A percentile compares a stretch with the other conserved stretches of the same genome.
Evolutionary conservation across 2,888 invertebrate genomes (phyloP).

Genomic region (Dryococelus australis): DNA sequence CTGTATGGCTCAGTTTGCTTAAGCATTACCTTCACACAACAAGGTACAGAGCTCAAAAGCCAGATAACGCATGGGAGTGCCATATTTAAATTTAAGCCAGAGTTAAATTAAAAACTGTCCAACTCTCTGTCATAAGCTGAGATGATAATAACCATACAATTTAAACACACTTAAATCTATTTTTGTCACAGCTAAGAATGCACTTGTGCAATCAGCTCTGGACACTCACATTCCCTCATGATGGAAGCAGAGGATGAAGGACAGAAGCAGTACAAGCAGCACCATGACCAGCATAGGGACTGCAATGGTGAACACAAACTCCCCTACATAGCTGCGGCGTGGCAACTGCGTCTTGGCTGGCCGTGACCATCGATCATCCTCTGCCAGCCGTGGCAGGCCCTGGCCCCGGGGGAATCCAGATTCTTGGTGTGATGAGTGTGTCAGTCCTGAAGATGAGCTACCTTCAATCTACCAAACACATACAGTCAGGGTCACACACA

Average conservation of each 20-base stretch:
- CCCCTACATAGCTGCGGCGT: conserved; percentile 71
- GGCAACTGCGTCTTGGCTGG: conserved; percentile 69
- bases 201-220: too few relatives aligned
- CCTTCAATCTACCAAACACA: conserved; percentile 46
- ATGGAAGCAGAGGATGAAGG: conserved; percentile 77
- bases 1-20: too few relatives aligned
- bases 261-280: conserved; percentile 70
- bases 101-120: too few relatives aligned
- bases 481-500: too few relatives aligned
- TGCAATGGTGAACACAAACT: conserved; percentile 73
- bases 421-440: conserved; percentile 44
- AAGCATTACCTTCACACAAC: too few relatives aligned
- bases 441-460: conserved; percentile 56
- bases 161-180: too few relatives aligned
- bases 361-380: conserved; percentile 68
- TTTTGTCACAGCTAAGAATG: too few relatives aligned
- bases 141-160: too few relatives aligned
- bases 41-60: too few relatives aligned
- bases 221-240: conserved; percentile 78
- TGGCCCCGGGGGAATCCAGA: background rate
- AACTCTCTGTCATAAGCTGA: too few relatives aligned
- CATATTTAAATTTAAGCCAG: too few relatives aligned
- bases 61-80: too few relatives aligned
- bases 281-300: conserved; percentile 74
- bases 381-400: conserved; percentile 24